Evolutionary conservation across 2,888 invertebrate species (phyloP).

Genomic region (Sarcophaga variegata): DNA sequence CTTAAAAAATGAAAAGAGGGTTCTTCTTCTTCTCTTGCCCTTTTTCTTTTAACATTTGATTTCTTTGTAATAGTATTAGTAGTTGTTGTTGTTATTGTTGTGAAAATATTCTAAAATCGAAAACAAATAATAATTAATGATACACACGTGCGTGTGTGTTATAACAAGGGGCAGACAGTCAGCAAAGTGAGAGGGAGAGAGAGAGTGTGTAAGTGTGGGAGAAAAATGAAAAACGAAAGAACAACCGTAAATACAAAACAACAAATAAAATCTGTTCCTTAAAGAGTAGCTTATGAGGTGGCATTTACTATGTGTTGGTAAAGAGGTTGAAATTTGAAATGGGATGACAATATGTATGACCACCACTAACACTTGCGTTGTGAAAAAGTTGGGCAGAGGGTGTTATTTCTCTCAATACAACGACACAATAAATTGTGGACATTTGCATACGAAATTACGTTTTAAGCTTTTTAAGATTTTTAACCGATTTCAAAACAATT

Average conservation of each 20-base stretch:
- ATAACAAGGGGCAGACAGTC: neutral
- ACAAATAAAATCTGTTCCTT: too few species aligned
- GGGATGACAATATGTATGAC: too few species aligned
- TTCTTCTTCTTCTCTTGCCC: neutral
- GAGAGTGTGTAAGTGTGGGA: neutral
- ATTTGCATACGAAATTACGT: too few species aligned
- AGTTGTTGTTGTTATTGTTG: neutral
- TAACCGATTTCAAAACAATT: too few species aligned
- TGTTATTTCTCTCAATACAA: too few species aligned
- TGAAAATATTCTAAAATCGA: neutral
- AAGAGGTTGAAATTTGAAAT: too few species aligned
- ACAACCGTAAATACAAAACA: neutral
- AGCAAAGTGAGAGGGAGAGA: neutral
- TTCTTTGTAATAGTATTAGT: neutral
- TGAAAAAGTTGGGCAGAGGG: too few species aligned
- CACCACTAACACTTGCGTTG: too few species aligned
- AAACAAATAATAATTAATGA: constrained; percentile 59
- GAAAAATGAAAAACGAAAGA: neutral
- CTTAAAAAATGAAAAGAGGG: constrained; percentile 18
- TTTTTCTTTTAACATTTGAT: neutral
- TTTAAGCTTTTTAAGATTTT: too few species aligned
- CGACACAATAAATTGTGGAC: too few species aligned
- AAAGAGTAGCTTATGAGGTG: too few species aligned
- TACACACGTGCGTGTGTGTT: constrained; percentile 40
- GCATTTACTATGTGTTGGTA: too few species aligned